These are phyloP conservation scores for Dinothrombium tinctorium DNA, from an alignment of 1,140 invertebrate species.

Conservation along the genomic window DNA sequence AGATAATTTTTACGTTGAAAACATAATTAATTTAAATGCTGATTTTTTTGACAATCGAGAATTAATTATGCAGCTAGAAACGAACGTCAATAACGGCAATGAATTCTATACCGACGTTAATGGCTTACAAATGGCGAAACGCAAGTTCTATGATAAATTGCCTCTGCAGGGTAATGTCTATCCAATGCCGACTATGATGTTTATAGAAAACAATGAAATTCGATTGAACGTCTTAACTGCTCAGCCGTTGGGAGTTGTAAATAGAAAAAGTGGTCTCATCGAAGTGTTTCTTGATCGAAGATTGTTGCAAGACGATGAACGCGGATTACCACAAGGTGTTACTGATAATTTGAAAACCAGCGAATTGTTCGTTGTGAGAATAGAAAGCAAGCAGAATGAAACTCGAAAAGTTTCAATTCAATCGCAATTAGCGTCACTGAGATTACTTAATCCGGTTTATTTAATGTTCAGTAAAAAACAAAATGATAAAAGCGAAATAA, in stretches of 20 bases:
- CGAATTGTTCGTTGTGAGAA: constrained; percentile 43
- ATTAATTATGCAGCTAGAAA: constrained; percentile 42
- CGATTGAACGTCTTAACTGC: constrained; percentile 53
- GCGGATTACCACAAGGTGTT: constrained; percentile 71
- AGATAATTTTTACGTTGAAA: constrained; percentile 3
- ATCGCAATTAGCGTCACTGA: not conserved
- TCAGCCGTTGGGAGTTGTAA: constrained; percentile 64
- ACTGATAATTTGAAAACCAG: constrained; percentile 56
- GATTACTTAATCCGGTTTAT: constrained; percentile 6
- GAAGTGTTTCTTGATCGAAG: constrained; percentile 64
- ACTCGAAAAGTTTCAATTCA: not conserved
- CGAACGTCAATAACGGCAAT: constrained; percentile 23
- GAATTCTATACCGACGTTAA: constrained; percentile 34
- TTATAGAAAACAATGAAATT: constrained; percentile 48
- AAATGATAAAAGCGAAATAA: not conserved
- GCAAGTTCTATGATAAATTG: constrained; percentile 57
- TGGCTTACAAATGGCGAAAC: constrained; percentile 44
- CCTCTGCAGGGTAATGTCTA: constrained; percentile 89
- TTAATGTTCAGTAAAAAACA: not conserved
- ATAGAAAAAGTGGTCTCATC: constrained; percentile 40
- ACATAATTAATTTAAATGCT: constrained; percentile 2
- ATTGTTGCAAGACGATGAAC: constrained; percentile 74
- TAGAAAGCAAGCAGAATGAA: constrained; percentile 31
- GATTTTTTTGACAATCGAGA: constrained; percentile 43
- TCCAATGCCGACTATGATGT: constrained; percentile 61